These are phyloP conservation scores for Caerostris extrusa DNA, from an alignment of 1,140 invertebrate species.

Conservation along the genomic window DNA sequence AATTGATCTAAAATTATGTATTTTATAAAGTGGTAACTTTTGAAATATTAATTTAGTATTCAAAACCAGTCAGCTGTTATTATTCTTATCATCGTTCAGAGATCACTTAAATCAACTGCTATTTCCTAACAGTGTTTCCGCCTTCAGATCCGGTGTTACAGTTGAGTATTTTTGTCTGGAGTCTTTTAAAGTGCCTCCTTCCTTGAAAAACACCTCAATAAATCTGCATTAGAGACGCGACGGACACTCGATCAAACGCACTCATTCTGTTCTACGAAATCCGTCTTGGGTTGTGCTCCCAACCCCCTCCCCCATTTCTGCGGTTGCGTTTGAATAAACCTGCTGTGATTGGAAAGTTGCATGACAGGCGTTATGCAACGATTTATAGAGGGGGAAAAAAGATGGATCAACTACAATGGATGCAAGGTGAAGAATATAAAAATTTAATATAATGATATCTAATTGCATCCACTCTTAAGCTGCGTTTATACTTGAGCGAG, in stretches of 20 bases:
- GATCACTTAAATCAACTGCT: not conserved
- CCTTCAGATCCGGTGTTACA: not conserved
- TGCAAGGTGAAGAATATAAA: not conserved
- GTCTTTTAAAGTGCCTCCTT: not conserved
- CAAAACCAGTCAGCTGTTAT: not conserved
- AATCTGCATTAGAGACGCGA: not conserved
- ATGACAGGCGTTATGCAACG: not conserved
- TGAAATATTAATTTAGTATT: too few relatives aligned
- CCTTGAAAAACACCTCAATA: conserved; percentile 1
- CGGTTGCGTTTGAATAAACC: not conserved
- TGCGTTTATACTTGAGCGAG: too few relatives aligned
- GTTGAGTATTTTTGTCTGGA: not conserved
- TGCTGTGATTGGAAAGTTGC: not conserved
- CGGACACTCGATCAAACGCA: not conserved
- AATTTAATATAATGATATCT: too few relatives aligned
- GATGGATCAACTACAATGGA: not conserved
- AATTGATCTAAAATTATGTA: too few relatives aligned
- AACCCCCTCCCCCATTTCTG: too few relatives aligned
- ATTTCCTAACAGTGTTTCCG: not conserved
- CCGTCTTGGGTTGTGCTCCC: not conserved
- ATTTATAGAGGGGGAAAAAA: not conserved
- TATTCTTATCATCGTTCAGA: not conserved
- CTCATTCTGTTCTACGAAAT: not conserved
- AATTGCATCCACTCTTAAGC: too few relatives aligned
- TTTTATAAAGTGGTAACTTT: too few relatives aligned